A percentile compares a stretch with the other conserved stretches of the same genome.
These are phyloP conservation scores for Zaprionus inermis DNA, from an alignment of 1,140 invertebrate genomes.

Conservation along the genomic window DNA sequence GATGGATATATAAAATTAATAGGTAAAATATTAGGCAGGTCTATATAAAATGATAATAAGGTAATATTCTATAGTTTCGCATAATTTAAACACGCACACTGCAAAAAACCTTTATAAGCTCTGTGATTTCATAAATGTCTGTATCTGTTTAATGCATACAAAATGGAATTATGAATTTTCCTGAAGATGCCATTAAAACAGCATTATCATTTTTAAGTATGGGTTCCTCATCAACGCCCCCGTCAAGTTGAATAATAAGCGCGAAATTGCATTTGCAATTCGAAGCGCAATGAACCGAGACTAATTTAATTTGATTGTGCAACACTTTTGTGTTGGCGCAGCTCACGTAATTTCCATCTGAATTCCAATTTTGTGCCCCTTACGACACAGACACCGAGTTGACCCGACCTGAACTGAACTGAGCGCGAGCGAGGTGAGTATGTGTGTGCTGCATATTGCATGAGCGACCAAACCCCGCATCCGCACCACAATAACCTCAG, in stretches of 20 bases:
- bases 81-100: too few relatives aligned
- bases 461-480: conserved; percentile 27
- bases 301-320: conserved; percentile 60
- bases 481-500: conserved; percentile 31
- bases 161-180: not conserved
- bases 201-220: not conserved
- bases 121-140: not conserved
- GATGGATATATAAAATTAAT: too few relatives aligned
- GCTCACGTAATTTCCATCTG: conserved; percentile 39
- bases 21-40: too few relatives aligned
- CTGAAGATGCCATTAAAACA: not conserved
- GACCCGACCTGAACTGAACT: conserved; percentile 39
- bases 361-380: conserved; percentile 58
- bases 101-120: too few relatives aligned
- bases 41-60: too few relatives aligned
- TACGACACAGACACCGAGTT: not conserved
- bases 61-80: too few relatives aligned
- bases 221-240: not conserved
- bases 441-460: conserved; percentile 67
- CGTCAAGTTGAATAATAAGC: conserved; percentile 16
- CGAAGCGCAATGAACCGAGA: conserved; percentile 46
- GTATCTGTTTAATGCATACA: not conserved
- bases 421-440: conserved; percentile 9
- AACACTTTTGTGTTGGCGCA: conserved; percentile 30
- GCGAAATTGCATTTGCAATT: conserved; percentile 73